Conservation (phyloP, 2,113 vertebrate species). For the Axis porcinus region DNA sequence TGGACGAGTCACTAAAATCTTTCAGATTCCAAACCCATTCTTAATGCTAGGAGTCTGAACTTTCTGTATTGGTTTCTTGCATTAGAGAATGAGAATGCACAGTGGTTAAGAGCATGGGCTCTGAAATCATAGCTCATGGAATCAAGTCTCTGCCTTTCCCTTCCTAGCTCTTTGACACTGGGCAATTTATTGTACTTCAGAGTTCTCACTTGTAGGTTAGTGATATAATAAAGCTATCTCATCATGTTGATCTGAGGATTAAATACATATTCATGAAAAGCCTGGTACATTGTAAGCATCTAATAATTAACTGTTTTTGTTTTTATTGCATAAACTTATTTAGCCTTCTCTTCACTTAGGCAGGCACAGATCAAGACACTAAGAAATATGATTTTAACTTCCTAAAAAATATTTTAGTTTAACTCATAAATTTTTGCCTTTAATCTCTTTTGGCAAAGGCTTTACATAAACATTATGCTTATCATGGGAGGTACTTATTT, state of each 20-base stretch:
- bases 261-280: not conserved
- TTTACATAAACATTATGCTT: constrained; percentile 30
- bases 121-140: not conserved
- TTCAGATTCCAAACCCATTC: not conserved
- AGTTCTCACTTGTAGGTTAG: not conserved
- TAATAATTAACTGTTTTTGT: not conserved
- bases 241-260: not conserved
- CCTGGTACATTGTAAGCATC: not conserved
- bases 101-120: not conserved
- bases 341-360: not conserved
- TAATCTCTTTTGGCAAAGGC: constrained; percentile 8
- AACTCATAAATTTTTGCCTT: not conserved
- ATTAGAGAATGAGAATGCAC: not conserved
- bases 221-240: not conserved
- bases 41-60: not conserved
- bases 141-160: not conserved
- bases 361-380: not conserved
- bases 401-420: constrained; percentile 39
- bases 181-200: not conserved
- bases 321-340: not conserved
- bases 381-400: not conserved
- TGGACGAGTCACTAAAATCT: not conserved
- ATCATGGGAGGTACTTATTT: not conserved
- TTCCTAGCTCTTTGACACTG: not conserved
- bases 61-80: not conserved